Evolutionary conservation across 2,797 vertebrate genomes (phyloP), one percentile per base, ranked within the genome.

Genomic region (Sebastes umbrosus): DNA sequence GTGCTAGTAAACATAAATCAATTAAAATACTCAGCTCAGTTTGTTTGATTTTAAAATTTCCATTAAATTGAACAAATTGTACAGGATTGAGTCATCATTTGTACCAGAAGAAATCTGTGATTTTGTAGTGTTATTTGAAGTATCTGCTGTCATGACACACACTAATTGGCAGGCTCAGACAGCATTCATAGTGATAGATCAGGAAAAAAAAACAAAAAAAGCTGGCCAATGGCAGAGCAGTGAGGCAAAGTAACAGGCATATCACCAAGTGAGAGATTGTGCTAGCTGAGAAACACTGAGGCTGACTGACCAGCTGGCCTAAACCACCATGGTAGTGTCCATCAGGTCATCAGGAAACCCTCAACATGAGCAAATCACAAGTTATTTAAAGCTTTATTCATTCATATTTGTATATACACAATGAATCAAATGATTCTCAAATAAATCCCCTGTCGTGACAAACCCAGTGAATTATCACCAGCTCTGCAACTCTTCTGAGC

Each of bases 181-280:
- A 59, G 63, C 22, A n/a, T 80, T 82, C 32, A 4, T 1, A 31
- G 43, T 57, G 78, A 82, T 60, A 64, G 69, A 36, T 79, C 46
- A 57, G 46, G 27, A 43, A 34, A 77, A 77, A 64, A 54, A 57
- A 31, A 58, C 34, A 20, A 24, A 18, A 5, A 62, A 18, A 36
- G 63, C 3, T 1, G 54, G 46, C 70, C 87, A 82, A 66, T 77
- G 70, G 71, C 3, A 0, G 62, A 22, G 72, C 34, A 52, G 71
- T 3, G 60, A 73, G 29, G 54, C 27, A 6, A 7, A 50, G 60
- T 39, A 60, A 22, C 27, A n/a, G 34, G 32, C 34, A 71, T 27
- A 43, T 77, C 80, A 69, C 80, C 36, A 59, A 72, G 68, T 24
- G 58, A 59, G 43, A 22, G 27, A 24, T 27, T 31, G 39, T 25